Evolutionary conservation across 2,113 vertebrate genomes (phyloP).

Genomic region (Dipodomys stephensi): DNA sequence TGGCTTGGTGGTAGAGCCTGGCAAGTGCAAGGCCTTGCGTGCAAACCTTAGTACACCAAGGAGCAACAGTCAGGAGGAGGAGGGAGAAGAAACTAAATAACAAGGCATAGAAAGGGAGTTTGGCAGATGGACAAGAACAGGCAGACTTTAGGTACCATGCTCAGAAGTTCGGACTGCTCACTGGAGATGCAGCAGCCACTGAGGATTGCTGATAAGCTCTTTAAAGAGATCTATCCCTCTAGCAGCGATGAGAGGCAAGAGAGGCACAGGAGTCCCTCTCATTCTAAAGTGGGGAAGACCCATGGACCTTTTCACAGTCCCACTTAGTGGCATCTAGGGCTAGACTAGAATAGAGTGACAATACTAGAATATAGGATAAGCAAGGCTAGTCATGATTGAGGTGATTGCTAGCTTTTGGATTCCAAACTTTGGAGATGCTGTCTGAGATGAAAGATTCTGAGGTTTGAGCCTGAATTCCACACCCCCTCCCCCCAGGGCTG

Average conservation of each 20-base stretch:
- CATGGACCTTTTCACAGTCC: background rate
- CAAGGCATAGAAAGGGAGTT: background rate
- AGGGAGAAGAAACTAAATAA: background rate
- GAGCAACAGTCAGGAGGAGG: background rate
- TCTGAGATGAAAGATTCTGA: background rate
- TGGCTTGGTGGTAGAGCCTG: too few relatives aligned
- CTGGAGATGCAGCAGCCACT: background rate
- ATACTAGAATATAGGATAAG: background rate
- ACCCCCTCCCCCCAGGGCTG: too few relatives aligned
- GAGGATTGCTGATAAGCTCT: background rate
- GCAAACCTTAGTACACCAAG: background rate
- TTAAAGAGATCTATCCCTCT: background rate
- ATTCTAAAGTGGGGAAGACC: background rate
- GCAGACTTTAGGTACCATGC: background rate
- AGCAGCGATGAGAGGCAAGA: background rate
- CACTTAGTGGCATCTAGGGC: background rate
- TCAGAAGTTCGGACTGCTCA: background rate
- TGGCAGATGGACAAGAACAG: background rate
- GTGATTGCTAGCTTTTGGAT: too few relatives aligned
- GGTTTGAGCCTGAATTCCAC: background rate
- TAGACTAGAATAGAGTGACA: background rate
- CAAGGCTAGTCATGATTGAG: background rate
- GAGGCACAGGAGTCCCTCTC: background rate
- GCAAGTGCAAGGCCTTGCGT: background rate
- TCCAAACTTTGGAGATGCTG: background rate